Base-by-base conservation (phyloP, 2,797 vertebrate species). In the Eremophila alpestris region DNA sequence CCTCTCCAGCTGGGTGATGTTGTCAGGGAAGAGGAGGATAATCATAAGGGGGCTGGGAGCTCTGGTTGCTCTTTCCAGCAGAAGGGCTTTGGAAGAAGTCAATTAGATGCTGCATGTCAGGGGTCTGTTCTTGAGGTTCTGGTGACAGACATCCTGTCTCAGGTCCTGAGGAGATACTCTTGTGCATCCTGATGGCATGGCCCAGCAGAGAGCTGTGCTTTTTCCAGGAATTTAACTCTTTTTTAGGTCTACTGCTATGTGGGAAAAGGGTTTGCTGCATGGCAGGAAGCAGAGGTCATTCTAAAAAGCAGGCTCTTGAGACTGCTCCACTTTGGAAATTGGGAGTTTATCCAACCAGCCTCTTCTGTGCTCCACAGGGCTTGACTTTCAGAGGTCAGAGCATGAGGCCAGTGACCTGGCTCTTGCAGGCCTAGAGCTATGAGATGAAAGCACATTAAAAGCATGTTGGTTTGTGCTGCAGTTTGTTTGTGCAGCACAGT, bases 261-360 rank as follows among this genome's bases (percentile, higher is more conserved):
- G 41, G 34, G 64, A 71, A 8, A 58, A 75, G 62, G 19, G 2
- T 70, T 91, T 91, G 58, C 56, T 75, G 49, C 30, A 18, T 38
- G 40, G 18, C 38, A 40, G 43, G 40, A 46, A 20, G 32, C 71
- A 69, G 55, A 73, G 59, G 8, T 36, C 36, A 9, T 45, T 64
- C 26, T 5, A 13, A 56, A 87, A 56, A 78, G 18, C 18, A 9
- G 29, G 13, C 30, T 58, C 16, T 24, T 60, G 74, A 54, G 22
- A 45, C 26, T 4, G 8, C 36, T 29, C n/a, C 0, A 0, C 36
- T 67, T 38, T 27, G 62, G 60, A 67, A 89, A 46, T 15, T 1
- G 14, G 36, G 38, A 51, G 20, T 67, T 63, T 21, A 17, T 40
- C 58, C 51, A 8, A 22, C 38, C 0, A 1, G 29, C 41, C 22